A percentile compares a stretch with the other conserved stretches of the same genome.
phyloP scores from a whole-genome alignment of 2,113 vertebrate genomes.

The Tragelaphus buxtoni region DNA sequence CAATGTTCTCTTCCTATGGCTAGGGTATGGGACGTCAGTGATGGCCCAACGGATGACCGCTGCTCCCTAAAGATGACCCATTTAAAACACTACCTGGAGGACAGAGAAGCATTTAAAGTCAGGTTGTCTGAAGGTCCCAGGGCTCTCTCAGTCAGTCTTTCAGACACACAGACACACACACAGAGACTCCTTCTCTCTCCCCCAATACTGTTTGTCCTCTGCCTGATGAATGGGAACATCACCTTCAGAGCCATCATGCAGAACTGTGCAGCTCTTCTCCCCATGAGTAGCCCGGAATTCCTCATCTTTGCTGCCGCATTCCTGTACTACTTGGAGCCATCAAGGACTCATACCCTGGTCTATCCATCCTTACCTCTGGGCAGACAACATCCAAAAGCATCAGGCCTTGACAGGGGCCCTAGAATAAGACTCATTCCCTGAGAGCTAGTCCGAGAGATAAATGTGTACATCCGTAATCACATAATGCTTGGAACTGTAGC shows the following conservation, averaged over 20 bases:
- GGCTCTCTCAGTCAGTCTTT: neutral
- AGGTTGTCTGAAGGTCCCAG: neutral
- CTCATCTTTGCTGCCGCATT: neutral
- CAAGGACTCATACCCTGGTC: neutral
- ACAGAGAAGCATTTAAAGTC: neutral
- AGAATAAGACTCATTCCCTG: neutral
- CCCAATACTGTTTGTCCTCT: neutral
- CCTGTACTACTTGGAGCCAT: neutral
- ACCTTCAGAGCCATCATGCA: neutral
- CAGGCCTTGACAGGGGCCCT: neutral
- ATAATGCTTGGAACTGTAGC: neutral
- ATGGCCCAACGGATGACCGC: neutral
- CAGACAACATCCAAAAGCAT: neutral
- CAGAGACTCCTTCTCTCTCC: neutral
- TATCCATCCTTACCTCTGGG: neutral
- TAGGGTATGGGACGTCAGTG: neutral
- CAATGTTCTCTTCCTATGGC: neutral
- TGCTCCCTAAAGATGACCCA: constrained; percentile 31
- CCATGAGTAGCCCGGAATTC: neutral
- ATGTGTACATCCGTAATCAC: neutral
- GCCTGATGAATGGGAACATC: constrained; percentile 12
- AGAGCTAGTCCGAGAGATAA: neutral
- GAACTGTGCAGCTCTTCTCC: neutral
- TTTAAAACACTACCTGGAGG: neutral
- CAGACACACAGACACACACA: neutral